Evolutionary conservation across 1,140 invertebrate genomes (phyloP).

Genomic region (Drosophila aff.): DNA sequence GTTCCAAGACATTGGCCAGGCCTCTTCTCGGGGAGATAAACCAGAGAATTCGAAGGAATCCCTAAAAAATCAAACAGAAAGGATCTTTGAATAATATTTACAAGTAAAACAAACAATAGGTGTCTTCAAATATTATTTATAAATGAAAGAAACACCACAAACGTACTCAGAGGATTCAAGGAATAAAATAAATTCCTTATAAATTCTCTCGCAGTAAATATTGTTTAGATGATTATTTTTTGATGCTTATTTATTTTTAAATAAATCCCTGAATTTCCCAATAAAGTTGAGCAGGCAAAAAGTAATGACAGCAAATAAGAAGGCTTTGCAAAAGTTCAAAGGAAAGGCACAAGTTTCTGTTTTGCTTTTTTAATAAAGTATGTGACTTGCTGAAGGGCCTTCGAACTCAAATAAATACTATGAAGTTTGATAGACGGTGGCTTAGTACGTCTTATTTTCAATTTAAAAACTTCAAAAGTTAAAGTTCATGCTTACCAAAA

Average conservation of each 20-base stretch:
- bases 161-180: no score
- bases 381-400: background rate
- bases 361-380: slow-evolving; percentile 10
- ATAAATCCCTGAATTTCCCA: background rate
- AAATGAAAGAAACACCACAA: background rate
- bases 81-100: background rate
- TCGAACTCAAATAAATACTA: slow-evolving; percentile 1
- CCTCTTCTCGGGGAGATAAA: background rate
- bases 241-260: background rate
- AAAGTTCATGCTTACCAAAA: background rate
- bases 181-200: no score
- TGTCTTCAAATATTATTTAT: background rate
- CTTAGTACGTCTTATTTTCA: background rate
- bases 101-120: background rate
- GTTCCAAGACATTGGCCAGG: slow-evolving; percentile 58
- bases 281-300: background rate
- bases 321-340: slow-evolving; percentile 16
- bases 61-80: slow-evolving; percentile 1
- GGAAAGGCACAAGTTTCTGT: slow-evolving; percentile 5
- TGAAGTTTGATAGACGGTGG: background rate
- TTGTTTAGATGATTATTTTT: no score
- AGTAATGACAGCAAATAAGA: background rate
- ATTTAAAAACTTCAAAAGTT: background rate
- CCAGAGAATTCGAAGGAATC: background rate
- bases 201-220: background rate